These are phyloP conservation scores for Lophura nycthemera DNA, from an alignment of 2,113 vertebrate genomes.

Conservation along the genomic window DNA sequence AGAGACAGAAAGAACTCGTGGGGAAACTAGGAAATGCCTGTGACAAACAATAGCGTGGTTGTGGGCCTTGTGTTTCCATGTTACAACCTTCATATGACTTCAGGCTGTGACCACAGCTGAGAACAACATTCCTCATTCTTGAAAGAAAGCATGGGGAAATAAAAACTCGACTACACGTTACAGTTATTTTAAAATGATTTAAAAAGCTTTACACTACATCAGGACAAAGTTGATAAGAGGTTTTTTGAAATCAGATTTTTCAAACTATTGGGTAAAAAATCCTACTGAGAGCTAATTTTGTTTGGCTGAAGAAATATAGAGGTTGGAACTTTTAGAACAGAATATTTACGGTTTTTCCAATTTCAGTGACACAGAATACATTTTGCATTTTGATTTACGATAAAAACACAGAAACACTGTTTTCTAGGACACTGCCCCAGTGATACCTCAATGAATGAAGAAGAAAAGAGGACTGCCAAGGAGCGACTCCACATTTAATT, in stretches of 20 bases:
- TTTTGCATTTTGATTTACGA: background rate
- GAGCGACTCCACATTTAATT: background rate
- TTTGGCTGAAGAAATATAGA: background rate
- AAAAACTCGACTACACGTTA: background rate
- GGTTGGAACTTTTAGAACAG: background rate
- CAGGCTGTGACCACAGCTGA: background rate
- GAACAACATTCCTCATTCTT: background rate
- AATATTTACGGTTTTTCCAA: background rate
- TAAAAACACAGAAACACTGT: background rate
- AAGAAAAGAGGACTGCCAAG: background rate
- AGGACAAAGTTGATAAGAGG: background rate
- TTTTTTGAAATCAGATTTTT: background rate
- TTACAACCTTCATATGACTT: background rate
- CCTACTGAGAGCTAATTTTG: background rate
- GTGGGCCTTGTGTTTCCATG: background rate
- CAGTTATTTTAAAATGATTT: background rate
- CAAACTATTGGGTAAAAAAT: background rate
- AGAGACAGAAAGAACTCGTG: rapidly evolving
- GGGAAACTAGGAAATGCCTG: background rate
- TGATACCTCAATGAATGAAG: background rate
- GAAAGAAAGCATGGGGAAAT: background rate
- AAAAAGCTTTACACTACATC: background rate
- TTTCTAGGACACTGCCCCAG: background rate
- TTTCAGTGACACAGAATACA: background rate
- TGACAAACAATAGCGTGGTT: background rate